Conservation (phyloP, 2,888 invertebrate species). For the Rhingia rostrata region DNA sequence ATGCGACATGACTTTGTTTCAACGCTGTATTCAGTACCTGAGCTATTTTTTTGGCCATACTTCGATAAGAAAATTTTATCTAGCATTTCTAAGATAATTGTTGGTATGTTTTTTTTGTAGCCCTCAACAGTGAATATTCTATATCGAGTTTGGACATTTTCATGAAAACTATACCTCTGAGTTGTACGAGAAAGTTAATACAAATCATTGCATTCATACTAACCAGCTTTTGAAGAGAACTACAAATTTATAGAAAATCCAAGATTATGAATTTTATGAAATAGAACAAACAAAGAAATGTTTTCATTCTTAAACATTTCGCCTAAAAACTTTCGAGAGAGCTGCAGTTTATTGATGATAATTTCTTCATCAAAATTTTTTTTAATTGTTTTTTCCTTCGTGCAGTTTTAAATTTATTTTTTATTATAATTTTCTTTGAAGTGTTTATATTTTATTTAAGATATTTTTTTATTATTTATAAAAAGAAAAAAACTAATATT, state of each 20-base stretch:
- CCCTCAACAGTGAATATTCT: no score
- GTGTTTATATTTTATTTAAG: slow-evolving; percentile 18
- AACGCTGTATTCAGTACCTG: no score
- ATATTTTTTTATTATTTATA: slow-evolving; percentile 27
- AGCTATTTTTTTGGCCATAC: no score
- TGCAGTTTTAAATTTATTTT: slow-evolving; percentile 28
- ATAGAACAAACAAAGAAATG: not conserved
- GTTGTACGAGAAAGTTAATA: not conserved
- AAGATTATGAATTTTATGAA: slow-evolving; percentile 20
- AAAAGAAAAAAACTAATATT: slow-evolving; percentile 52
- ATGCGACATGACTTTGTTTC: no score
- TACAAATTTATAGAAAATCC: slow-evolving; percentile 17
- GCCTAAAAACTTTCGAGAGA: slow-evolving; percentile 78
- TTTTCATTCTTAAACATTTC: slow-evolving; percentile 29
- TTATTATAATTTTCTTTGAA: slow-evolving; percentile 43
- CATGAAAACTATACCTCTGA: no score
- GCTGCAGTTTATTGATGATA: slow-evolving; percentile 76
- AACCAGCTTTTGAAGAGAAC: slow-evolving; percentile 40
- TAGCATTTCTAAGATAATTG: no score
- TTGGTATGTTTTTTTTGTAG: no score
- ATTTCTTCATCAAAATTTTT: slow-evolving; percentile 11
- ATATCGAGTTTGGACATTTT: no score
- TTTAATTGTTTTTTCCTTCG: slow-evolving; percentile 32
- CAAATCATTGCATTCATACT: slow-evolving; percentile 40
- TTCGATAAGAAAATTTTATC: no score